These are phyloP conservation scores for Phyllotis vaccarum DNA, from an alignment of 2,797 vertebrate genomes.

Conservation along the genomic window DNA sequence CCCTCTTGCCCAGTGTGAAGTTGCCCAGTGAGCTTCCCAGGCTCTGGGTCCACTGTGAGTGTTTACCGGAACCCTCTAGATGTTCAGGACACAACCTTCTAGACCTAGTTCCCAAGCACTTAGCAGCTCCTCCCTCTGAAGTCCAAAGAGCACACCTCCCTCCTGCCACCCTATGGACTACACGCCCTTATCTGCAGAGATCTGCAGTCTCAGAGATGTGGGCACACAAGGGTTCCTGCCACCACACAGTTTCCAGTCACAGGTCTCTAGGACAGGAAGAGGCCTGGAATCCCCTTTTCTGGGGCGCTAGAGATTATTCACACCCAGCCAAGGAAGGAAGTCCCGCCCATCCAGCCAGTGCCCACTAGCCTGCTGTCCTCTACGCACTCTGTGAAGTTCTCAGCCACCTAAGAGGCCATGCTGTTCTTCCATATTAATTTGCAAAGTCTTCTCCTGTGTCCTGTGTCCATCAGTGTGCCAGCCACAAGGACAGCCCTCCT, in stretches of 20 bases:
- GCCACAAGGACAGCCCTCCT: not conserved
- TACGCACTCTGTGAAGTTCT: not conserved
- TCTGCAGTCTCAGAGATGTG: conserved; percentile 6
- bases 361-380: fast-evolving
- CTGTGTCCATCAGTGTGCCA: fast-evolving
- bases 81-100: not conserved
- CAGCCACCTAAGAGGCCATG: not conserved
- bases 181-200: not conserved
- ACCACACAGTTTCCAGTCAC: not conserved
- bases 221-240: not conserved
- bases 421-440: not conserved
- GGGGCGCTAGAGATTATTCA: not conserved
- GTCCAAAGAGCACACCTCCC: fast-evolving
- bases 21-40: too few relatives aligned
- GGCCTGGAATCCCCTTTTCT: not conserved
- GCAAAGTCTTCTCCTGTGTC: not conserved
- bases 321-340: not conserved
- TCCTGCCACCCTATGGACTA: not conserved
- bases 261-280: conserved; percentile 30
- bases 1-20: not conserved
- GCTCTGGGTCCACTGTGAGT: not conserved
- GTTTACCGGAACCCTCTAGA: not conserved
- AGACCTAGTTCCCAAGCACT: not conserved
- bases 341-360: not conserved
- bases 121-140: not conserved